A percentile compares a stretch with the other conserved stretches of the same genome.
Evolutionary conservation across 1,140 invertebrate species (phyloP).

Genomic region (Sitodiplosis mosellana): DNA sequence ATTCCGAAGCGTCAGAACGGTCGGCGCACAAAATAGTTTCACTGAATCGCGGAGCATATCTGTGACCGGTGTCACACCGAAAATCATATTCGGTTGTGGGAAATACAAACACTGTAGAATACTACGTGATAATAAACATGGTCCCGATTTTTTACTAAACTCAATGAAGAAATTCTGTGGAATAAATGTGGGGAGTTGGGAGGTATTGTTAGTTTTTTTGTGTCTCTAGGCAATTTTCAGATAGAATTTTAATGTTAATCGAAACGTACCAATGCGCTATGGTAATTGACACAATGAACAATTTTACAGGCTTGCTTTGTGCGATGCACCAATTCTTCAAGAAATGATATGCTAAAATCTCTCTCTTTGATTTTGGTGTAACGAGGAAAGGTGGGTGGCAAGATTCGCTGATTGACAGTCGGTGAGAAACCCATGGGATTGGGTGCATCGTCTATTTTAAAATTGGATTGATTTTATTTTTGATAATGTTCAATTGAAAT

Average conservation of each 20-base stretch:
- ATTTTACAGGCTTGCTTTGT: slow-evolving; percentile 71
- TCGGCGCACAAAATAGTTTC: slow-evolving; percentile 72
- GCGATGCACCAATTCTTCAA: slow-evolving; percentile 61
- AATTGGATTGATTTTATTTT: slow-evolving; percentile 5
- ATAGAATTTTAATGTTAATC: not conserved
- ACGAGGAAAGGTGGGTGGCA: slow-evolving; percentile 94
- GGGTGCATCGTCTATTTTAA: slow-evolving; percentile 30
- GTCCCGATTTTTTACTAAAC: slow-evolving; percentile 65
- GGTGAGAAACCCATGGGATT: slow-evolving; percentile 82
- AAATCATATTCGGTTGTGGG: slow-evolving; percentile 27
- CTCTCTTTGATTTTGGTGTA: slow-evolving; percentile 85
- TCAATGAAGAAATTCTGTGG: slow-evolving; percentile 91
- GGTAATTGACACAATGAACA: slow-evolving; percentile 57
- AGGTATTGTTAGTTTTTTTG: too few species aligned
- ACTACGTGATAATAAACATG: slow-evolving; percentile 87
- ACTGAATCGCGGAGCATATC: slow-evolving; percentile 75
- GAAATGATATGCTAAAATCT: slow-evolving; percentile 64
- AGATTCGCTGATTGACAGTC: slow-evolving; percentile 79
- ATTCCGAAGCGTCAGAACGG: slow-evolving; percentile 53
- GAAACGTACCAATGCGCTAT: slow-evolving; percentile 55
- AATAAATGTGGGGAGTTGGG: too few species aligned
- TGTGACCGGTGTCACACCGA: slow-evolving; percentile 37
- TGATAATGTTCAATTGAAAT: not conserved
- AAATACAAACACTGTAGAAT: slow-evolving; percentile 71
- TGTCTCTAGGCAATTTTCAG: too few species aligned